These are phyloP conservation scores for Parascotia fuliginaria DNA, from an alignment of 2,888 invertebrate species.

Conservation along the genomic window DNA sequence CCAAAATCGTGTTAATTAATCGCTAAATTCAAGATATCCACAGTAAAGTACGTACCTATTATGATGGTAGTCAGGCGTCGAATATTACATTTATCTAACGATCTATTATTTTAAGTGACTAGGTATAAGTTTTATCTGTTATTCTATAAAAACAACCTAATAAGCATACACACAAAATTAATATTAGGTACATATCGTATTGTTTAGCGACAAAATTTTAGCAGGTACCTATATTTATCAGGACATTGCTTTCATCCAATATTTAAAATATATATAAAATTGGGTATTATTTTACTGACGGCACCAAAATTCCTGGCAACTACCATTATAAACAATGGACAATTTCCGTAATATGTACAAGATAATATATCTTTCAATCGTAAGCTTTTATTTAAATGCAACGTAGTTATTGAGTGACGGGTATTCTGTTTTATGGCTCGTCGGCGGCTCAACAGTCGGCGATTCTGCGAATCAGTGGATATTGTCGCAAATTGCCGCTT, in stretches of 20 bases:
- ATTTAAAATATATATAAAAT: conserved; percentile 4
- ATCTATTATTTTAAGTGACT: not conserved
- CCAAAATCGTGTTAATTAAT: too few species aligned
- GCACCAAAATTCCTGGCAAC: conserved; percentile 16
- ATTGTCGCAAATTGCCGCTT: conserved; percentile 86
- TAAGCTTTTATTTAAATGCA: conserved; percentile 76
- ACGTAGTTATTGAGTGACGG: conserved; percentile 77
- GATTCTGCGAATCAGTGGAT: conserved; percentile 83
- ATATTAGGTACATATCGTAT: too few species aligned
- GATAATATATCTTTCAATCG: conserved; percentile 35
- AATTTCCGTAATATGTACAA: conserved; percentile 35
- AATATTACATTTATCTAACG: not conserved
- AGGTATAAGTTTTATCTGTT: not conserved
- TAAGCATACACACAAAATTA: not conserved
- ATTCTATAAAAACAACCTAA: not conserved
- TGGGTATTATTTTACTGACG: conserved; percentile 13
- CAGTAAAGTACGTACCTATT: too few species aligned
- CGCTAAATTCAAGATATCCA: too few species aligned
- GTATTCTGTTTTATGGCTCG: conserved; percentile 80
- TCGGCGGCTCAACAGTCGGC: conserved; percentile 77
- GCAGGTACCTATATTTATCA: conserved; percentile 2
- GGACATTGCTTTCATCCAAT: conserved; percentile 22
- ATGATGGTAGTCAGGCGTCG: not conserved
- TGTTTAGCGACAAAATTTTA: too few species aligned
- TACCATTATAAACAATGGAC: conserved; percentile 33